phyloP scores from a whole-genome alignment of 1,140 invertebrate genomes.

The Diorhabda sublineata region DNA sequence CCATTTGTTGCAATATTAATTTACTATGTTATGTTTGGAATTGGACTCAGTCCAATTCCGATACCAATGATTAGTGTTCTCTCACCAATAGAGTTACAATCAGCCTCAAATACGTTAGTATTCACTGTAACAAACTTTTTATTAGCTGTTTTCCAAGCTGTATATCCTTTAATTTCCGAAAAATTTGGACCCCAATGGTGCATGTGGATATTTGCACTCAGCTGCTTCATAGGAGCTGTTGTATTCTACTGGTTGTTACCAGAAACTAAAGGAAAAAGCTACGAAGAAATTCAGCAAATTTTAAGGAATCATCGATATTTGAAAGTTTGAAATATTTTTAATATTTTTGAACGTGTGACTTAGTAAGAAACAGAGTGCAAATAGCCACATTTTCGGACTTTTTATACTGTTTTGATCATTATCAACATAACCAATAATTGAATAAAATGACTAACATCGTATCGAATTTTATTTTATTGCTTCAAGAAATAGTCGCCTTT shows the following conservation, averaged over 20 bases:
- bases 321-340: too few relatives aligned
- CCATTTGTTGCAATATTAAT: background rate
- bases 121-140: background rate
- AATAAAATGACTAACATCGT: too few relatives aligned
- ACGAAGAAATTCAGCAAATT: background rate
- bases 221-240: background rate
- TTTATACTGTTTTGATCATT: too few relatives aligned
- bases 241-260: background rate
- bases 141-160: background rate
- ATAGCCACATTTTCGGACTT: too few relatives aligned
- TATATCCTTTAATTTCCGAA: background rate
- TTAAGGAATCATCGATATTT: background rate
- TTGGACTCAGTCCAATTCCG: background rate
- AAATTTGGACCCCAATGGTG: background rate
- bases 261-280: background rate
- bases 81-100: constrained; percentile 28
- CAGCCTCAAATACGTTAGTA: constrained; percentile 67
- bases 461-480: too few relatives aligned
- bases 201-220: background rate
- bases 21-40: background rate
- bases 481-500: too few relatives aligned
- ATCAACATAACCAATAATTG: too few relatives aligned
- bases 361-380: too few relatives aligned
- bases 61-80: background rate
- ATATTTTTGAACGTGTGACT: too few relatives aligned